These are phyloP conservation scores for Phylloscopus collybita DNA, from an alignment of 2,797 vertebrate genomes.

Conservation along the genomic window DNA sequence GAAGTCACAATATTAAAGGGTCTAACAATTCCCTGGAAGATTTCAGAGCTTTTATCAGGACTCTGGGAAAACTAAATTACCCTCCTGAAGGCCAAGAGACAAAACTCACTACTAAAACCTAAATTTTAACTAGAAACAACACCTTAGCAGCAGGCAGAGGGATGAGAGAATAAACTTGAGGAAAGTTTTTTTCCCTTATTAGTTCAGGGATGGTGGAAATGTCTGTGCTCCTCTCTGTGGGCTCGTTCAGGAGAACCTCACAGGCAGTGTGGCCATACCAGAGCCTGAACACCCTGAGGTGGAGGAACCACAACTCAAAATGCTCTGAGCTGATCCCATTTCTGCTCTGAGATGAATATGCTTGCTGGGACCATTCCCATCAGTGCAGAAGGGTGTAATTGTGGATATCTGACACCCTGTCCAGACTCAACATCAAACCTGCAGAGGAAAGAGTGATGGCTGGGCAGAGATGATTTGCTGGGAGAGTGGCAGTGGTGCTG, in stretches of 20 bases:
- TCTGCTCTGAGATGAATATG: background rate
- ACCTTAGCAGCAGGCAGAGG: background rate
- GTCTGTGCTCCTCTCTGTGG: background rate
- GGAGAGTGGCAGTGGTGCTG: background rate
- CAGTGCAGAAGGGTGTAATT: background rate
- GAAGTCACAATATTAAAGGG: accelerated
- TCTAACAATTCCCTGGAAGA: too few species aligned
- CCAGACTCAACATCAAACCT: background rate
- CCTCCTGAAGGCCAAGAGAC: background rate
- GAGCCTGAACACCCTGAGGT: background rate
- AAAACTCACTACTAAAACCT: background rate
- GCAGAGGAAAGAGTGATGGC: too few species aligned
- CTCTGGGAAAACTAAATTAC: background rate
- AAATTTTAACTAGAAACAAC: background rate
- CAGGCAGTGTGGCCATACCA: background rate
- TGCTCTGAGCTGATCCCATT: background rate
- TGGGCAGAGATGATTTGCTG: background rate
- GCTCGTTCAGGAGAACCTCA: background rate
- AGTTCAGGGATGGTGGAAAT: background rate
- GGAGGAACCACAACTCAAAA: background rate
- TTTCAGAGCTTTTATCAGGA: background rate
- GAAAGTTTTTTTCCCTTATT: too few species aligned
- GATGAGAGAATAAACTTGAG: background rate
- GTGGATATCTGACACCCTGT: background rate
- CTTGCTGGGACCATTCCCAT: accelerated